These are phyloP conservation scores for Spodoptera litura DNA, from an alignment of 1,140 invertebrate species.

Conservation along the genomic window DNA sequence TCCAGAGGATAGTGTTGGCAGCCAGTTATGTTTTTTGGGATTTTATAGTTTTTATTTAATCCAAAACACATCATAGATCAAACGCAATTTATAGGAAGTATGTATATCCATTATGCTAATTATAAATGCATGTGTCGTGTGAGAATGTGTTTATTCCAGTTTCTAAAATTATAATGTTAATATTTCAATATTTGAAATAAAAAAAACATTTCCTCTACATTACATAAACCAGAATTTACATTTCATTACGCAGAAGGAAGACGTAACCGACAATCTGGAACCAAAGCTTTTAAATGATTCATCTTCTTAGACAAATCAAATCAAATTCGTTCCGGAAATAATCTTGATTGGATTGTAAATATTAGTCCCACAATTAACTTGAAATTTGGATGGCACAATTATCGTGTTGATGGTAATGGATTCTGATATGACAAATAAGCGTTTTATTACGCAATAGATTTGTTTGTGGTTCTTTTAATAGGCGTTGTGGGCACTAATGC, in stretches of 20 bases:
- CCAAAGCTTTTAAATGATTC: conserved; percentile 21
- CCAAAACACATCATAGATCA: no score
- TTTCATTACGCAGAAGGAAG: conserved; percentile 22
- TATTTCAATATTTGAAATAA: neutral
- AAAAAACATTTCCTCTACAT: neutral
- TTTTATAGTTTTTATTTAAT: neutral
- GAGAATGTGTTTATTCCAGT: no score
- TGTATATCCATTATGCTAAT: no score
- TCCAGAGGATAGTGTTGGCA: conserved; percentile 47
- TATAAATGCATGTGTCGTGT: no score
- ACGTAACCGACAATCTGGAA: conserved; percentile 10
- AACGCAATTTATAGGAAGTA: no score
- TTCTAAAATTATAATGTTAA: neutral
- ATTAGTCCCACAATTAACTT: conserved; percentile 29
- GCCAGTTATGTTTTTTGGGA: neutral
- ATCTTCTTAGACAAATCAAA: conserved; percentile 32
- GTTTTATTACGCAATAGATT: conserved; percentile 19
- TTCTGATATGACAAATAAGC: conserved; percentile 33
- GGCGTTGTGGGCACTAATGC: neutral
- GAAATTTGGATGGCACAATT: conserved; percentile 17
- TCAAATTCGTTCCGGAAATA: conserved; percentile 42
- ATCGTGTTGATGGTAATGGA: conserved; percentile 37
- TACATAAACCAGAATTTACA: conserved; percentile 23
- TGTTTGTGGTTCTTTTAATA: conserved; percentile 14
- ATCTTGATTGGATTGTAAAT: conserved; percentile 36